phyloP scores from a whole-genome alignment of 2,797 vertebrate genomes.

The Malurus splendens region DNA sequence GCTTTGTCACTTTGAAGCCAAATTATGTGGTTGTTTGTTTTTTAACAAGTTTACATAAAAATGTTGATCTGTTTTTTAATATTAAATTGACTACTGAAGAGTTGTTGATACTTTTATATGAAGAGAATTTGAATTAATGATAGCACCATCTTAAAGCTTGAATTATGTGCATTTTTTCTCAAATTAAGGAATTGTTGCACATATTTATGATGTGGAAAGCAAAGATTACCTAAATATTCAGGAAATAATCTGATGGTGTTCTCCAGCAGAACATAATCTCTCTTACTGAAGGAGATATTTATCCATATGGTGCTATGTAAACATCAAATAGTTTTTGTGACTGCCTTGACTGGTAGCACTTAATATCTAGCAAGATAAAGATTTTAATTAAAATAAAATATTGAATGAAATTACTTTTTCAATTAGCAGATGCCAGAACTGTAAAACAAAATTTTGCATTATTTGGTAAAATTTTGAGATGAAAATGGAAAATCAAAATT shows the following conservation, averaged over 20 bases:
- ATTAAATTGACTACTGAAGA: conserved; percentile 46
- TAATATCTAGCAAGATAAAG: background rate
- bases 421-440: background rate
- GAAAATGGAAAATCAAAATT: background rate
- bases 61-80: conserved; percentile 27
- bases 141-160: background rate
- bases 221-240: conserved; percentile 1
- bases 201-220: background rate
- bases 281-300: background rate
- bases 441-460: background rate
- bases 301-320: background rate
- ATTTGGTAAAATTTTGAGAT: background rate
- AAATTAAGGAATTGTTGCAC: background rate
- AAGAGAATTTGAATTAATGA: background rate
- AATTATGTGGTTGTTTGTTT: conserved; percentile 4
- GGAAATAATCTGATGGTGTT: background rate
- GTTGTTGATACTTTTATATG: conserved; percentile 15
- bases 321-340: background rate
- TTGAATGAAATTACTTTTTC: background rate
- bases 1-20: conserved; percentile 49
- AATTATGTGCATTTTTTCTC: background rate
- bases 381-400: background rate
- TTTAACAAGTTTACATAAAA: conserved; percentile 36
- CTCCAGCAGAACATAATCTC: background rate
- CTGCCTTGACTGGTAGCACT: conserved; percentile 2